Base-by-base conservation (phyloP, 2,797 vertebrate genomes). In the Rhynchotus rufescens region DNA sequence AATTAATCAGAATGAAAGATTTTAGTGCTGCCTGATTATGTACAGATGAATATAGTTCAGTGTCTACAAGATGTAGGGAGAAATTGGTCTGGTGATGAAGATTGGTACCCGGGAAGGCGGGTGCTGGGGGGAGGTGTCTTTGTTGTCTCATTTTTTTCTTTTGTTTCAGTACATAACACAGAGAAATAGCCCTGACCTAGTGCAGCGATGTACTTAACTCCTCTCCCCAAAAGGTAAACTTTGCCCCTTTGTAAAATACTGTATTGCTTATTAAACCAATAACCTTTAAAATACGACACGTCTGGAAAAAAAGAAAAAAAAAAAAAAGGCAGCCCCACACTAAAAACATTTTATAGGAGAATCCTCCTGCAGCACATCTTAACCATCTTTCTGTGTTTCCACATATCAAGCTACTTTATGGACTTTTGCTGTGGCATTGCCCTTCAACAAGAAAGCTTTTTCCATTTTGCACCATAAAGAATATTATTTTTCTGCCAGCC, bases 401-500 rank as follows among this genome's bases (percentile, higher is more conserved):
- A 98, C 98, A 97, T 97, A 98, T 97, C 97, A 97, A 95, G 97
- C 94, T 98, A 98, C 97, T 99, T 99, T 98, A 99, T 99, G 98
- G 98, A 99, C 98, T 98, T 98, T 98, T 98, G 98, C 98, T 97
- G 98, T 98, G 98, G 98, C 98, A 98, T 99, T 98, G 98, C 98
- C 99, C 99, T 99, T 99, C 98, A 99, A 98, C 97, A 97, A 98
- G 97, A 98, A 98, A 98, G 98, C 98, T 97, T 98, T 98, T 98
- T 98, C 98, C 98, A 98, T 99, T 99, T 99, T 98, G 98, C 97
- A 98, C 98, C 98, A 99, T 99, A 99, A 99, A 99, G 98, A 99
- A 99, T 99, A 99, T 99, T 98, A 99, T 99, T 99, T 99, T 99
- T 99, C 98, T 99, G 98, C 98, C 98, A 98, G 98, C 98, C 99